Base-by-base conservation (phyloP, 2,113 vertebrate species). In the Oenanthe melanoleuca region DNA sequence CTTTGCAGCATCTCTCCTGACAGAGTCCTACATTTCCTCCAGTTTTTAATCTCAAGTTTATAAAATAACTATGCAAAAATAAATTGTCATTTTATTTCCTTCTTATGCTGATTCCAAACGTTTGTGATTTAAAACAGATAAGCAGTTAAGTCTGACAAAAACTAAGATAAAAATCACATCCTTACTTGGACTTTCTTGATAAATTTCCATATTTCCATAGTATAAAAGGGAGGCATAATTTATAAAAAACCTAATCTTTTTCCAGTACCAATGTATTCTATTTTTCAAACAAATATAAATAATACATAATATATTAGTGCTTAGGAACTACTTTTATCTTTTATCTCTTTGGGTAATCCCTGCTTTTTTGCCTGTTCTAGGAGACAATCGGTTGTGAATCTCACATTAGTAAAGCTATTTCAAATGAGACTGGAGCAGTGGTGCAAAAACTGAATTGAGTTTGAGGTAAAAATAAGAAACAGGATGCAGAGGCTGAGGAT, bases 331-430 rank as follows among this genome's bases (percentile, higher is more conserved):
- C 8, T 47, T 81, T 70, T n/a, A 22, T 59, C 12, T 75, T 6
- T 42, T 4, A 0, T 29, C 6, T 71, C 11, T 64, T 37, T 40
- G n/a, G 5, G 14, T 19, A 56, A 14, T 2, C 2, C 7, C 3
- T 64, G 9, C 1, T 74, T 23, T 74, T 55, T 84, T 42, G 5
- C 26, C 42, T 9, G 8, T 71, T 81, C 8, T 38, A 15, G 9
- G 37, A 61, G 14, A 53, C 11, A 74, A 73, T 37, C 2, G 59
- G 8, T 45, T 73, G 10, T 84, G 42, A 26, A 42, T 37, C 29
- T 84, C 24, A 18, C 1, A 5, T n/a, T 66, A n/a, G 6, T 29
- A 59, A 57, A 70, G 5, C 12, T 45, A 38, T 61, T 84, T 86
- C 21, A 86, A 53, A 22, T 40, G 22, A 14, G 15, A 24, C 16